Evolutionary conservation across 2,113 vertebrate species (phyloP).

Genomic region (Solea solea): DNA sequence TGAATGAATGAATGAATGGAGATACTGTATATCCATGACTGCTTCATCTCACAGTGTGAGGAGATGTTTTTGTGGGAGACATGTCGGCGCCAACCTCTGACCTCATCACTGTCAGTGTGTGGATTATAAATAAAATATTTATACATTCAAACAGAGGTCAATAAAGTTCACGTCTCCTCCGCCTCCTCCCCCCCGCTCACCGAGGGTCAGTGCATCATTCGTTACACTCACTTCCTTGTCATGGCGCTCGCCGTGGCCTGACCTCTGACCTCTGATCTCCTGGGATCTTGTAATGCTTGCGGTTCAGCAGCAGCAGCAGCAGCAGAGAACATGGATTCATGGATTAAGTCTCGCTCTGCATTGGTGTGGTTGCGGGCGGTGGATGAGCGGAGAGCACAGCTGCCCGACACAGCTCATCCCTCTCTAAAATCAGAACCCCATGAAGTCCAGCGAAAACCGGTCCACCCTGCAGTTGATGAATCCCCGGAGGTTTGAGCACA

Average conservation of each 20-base stretch:
- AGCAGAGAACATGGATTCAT: conserved; percentile 3
- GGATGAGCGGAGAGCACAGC: conserved; percentile 21
- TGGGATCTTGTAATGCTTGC: not conserved
- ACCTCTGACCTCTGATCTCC: conserved; percentile 6
- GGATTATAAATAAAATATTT: conserved; percentile 26
- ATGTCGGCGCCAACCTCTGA: too few species aligned
- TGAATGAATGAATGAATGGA: not conserved
- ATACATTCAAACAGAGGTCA: conserved; percentile 12
- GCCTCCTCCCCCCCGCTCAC: not conserved
- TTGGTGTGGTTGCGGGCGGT: not conserved
- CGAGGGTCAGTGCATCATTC: not conserved
- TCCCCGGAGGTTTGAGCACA: conserved; percentile 57
- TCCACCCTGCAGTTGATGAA: conserved; percentile 61
- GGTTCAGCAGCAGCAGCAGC: not conserved
- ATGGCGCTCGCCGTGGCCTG: not conserved
- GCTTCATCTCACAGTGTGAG: not conserved
- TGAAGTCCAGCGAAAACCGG: conserved; percentile 61
- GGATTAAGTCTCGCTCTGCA: conserved; percentile 14
- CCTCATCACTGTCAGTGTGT: conserved; percentile 11
- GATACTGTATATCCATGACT: too few species aligned
- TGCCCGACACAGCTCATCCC: conserved; percentile 12
- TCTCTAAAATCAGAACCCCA: conserved; percentile 31
- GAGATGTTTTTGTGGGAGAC: too few species aligned
- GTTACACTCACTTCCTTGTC: not conserved
- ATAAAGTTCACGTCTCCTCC: conserved; percentile 6